Evolutionary conservation across 2,797 vertebrate genomes (phyloP).

Genomic region (Tenualosa ilisha): DNA sequence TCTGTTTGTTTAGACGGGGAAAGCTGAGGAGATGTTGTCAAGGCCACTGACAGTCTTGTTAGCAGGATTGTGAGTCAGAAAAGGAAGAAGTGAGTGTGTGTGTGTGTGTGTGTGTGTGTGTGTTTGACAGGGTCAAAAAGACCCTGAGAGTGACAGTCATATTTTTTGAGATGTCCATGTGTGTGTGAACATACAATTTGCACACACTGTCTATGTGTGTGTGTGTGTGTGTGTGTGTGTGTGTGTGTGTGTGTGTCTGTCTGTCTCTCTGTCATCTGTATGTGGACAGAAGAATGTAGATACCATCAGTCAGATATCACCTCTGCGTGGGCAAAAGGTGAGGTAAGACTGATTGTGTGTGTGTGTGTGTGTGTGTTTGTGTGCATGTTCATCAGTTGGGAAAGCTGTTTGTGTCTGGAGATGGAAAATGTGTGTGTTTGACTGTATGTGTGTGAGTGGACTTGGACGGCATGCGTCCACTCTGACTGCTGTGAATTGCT

Average conservation of each 20-base stretch:
- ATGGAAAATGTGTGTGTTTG: no score
- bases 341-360: neutral
- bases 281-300: neutral
- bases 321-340: neutral
- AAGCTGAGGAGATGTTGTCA: neutral
- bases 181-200: neutral
- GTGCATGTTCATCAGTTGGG: no score
- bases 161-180: neutral
- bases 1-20: neutral
- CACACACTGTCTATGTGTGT: neutral
- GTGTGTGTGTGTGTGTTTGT: neutral
- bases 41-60: constrained; percentile 4
- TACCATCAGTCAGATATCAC: neutral
- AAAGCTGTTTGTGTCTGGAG: no score
- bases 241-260: neutral
- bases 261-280: neutral
- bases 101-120: constrained; percentile 10
- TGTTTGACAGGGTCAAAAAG: neutral
- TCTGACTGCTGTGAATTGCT: neutral
- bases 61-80: neutral
- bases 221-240: neutral
- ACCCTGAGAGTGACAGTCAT: no score
- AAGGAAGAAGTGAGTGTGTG: neutral
- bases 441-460: neutral
- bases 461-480: no score